These are phyloP conservation scores for Temnothorax rugatulus DNA, from an alignment of 2,888 invertebrate species.

Conservation along the genomic window DNA sequence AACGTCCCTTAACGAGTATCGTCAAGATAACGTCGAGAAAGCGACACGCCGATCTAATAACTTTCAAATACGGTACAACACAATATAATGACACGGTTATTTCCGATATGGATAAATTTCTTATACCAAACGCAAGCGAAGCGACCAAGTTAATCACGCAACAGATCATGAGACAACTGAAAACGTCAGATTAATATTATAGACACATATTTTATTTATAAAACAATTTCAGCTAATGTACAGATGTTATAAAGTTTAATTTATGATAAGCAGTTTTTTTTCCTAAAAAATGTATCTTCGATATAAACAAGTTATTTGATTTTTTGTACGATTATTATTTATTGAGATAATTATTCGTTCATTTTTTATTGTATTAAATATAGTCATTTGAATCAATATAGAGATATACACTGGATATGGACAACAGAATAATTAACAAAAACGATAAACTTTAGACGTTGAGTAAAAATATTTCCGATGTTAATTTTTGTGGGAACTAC, in stretches of 20 bases:
- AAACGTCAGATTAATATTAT: constrained; percentile 81
- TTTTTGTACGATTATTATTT: constrained; percentile 47
- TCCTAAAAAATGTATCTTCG: neutral
- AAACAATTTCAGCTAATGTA: constrained; percentile 46
- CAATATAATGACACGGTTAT: constrained; percentile 92
- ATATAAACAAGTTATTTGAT: neutral
- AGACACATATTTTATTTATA: constrained; percentile 15
- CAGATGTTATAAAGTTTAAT: constrained; percentile 48
- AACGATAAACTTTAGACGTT: neutral
- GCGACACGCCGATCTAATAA: constrained; percentile 97
- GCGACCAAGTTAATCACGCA: constrained; percentile 96
- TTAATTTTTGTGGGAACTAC: neutral
- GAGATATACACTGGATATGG: neutral
- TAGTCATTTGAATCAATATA: constrained; percentile 36
- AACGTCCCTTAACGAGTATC: constrained; percentile 95
- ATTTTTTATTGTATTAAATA: constrained; percentile 52
- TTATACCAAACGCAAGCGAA: constrained; percentile 96
- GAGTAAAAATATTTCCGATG: neutral
- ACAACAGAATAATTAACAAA: constrained; percentile 19
- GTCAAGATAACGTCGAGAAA: constrained; percentile 99
- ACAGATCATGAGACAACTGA: constrained; percentile 92
- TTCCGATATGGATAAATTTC: constrained; percentile 96
- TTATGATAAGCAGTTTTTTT: constrained; percentile 36
- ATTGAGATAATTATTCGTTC: constrained; percentile 37
- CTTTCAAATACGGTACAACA: constrained; percentile 97